Evolutionary conservation across 2,797 vertebrate species (phyloP), one percentile per base, ranked within the genome.

Genomic region (Champsocephalus esox): DNA sequence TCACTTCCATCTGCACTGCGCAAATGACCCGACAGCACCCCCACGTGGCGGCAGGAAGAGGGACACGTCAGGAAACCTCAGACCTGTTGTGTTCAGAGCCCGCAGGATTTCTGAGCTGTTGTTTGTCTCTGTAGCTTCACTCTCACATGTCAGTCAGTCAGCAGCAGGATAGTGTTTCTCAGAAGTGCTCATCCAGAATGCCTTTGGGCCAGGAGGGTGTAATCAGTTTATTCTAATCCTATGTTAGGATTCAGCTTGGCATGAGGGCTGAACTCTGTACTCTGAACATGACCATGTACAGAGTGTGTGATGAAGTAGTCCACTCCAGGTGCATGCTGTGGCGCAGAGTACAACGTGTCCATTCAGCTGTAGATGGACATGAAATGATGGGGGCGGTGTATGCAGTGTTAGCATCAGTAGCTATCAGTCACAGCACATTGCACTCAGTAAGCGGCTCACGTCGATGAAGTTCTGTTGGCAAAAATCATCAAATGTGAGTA

Each of bases 261-360:
- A 9, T 32, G 19, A 55, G 19, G 17, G 12, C 3, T 38, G 0
- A 24, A 21, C 2, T 21, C 2, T 10, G 5, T 28, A n/a, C 3
- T 1, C 41, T 14, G 5, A 34, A 46, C 38, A 54, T 1, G 19
- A 48, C 14, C 34, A 41, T 56, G 16, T 9, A 11, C 48, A 1
- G 38, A 17, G 44, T 2, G 44, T 10, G 10, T 9, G 6, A 2
- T 19, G 19, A 45, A 11, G n/a, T 34, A 16, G 11, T 11, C 43
- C 54, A 19, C 3, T 28, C 14, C 46, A 21, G 19, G 34, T 8
- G 28, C 41, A 11, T 59, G 58, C 16, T 21, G 44, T 2, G 0
- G 59, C 64, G 51, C 58, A 62, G 60, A n/a, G 32, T 52, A 67
- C 63, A 60, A 60, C 11, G 0, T 62, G 75, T 70, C 75, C 75